These are phyloP conservation scores for Galaxias olidus DNA, from an alignment of 2,797 vertebrate genomes.

Conservation along the genomic window DNA sequence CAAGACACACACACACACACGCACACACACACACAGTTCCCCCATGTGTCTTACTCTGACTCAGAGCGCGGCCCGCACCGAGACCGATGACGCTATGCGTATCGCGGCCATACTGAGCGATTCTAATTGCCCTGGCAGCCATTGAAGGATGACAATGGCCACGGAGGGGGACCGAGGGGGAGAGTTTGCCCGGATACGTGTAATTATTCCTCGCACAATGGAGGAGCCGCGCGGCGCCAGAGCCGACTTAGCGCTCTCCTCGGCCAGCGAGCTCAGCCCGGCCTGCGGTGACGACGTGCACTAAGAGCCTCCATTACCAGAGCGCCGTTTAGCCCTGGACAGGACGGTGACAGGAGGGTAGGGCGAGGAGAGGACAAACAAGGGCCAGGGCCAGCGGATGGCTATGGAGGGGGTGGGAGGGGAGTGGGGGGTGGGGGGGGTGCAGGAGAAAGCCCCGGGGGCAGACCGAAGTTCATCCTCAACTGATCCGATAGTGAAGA, in stretches of 20 bases:
- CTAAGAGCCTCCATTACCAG: slow-evolving; percentile 61
- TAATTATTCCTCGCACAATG: slow-evolving; percentile 64
- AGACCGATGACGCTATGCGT: background rate
- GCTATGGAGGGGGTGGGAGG: background rate
- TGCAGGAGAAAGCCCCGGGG: background rate
- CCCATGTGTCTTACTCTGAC: slow-evolving; percentile 1
- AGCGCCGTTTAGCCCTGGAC: slow-evolving; percentile 63
- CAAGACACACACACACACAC: slow-evolving; percentile 3
- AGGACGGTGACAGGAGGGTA: slow-evolving; percentile 18
- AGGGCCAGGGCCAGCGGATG: background rate
- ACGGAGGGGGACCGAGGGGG: slow-evolving; percentile 46
- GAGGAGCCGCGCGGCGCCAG: slow-evolving; percentile 45
- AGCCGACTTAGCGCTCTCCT: slow-evolving; percentile 61
- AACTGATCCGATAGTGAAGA: slow-evolving; percentile 44
- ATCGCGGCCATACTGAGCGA: slow-evolving; percentile 5
- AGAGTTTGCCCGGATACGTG: slow-evolving; percentile 56
- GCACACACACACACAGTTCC: background rate
- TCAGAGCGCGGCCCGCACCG: background rate
- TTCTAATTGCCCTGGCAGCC: slow-evolving; percentile 64
- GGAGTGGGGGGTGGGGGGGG: slow-evolving; percentile 20
- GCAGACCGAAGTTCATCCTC: slow-evolving; percentile 6
- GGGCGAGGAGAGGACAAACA: slow-evolving; percentile 22
- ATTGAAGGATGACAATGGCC: slow-evolving; percentile 61
- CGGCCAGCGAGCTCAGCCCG: slow-evolving; percentile 55
- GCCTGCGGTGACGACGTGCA: slow-evolving; percentile 65